Evolutionary conservation across 1,140 invertebrate genomes (phyloP), one percentile per base, ranked within the genome.

Genomic region (Drosophila kanapiae): DNA sequence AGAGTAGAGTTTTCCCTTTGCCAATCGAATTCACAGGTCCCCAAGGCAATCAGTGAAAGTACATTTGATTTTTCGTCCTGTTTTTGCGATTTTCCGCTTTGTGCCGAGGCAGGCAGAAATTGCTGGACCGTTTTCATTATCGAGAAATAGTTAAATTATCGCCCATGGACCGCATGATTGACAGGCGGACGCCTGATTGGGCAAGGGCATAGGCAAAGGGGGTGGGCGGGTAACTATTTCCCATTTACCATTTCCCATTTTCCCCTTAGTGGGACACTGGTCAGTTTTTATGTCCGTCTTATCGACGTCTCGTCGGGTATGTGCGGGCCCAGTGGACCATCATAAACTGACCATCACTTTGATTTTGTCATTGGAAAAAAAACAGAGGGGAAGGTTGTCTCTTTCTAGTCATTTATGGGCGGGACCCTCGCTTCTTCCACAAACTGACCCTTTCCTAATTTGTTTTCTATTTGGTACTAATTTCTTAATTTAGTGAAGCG

Each of bases 391-490:
- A 56, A 18, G 54, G 49, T 37, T 59, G 45, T 40, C 31, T n/a
- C 43, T 31, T 43, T 48, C 31, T 33, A 65, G 77, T 53, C 64
- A 56, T 58, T 86, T 71, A 63, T 76, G 42, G 80, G 49, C 40
- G 38, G 23, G 23, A 23, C 56, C 40, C 43, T 47, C 37, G 47
- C 40, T 40, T 54, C 75, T 64, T 42, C 7, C 10, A 27, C 62
- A 61, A 77, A 67, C 51, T 57, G 82, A 87, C 84, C 84, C 84
- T 88, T 84, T 90, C 81, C 85, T 90, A 88, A 88, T 88, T 88
- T 90, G 81, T 90, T 90, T 90, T 88, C 84, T 75, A 88, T 88
- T 88, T 90, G 78, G 74, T 75, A 88, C 84, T 88, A 88, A 88
- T 88, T 88, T 88, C 84, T 88, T 88, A 81, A 90, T 88, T 88